Percentiles rank a stretch among this genome's conserved stretches.
Evolutionary conservation across 2,113 vertebrate species (phyloP).

Genomic region (Numida meleagris): DNA sequence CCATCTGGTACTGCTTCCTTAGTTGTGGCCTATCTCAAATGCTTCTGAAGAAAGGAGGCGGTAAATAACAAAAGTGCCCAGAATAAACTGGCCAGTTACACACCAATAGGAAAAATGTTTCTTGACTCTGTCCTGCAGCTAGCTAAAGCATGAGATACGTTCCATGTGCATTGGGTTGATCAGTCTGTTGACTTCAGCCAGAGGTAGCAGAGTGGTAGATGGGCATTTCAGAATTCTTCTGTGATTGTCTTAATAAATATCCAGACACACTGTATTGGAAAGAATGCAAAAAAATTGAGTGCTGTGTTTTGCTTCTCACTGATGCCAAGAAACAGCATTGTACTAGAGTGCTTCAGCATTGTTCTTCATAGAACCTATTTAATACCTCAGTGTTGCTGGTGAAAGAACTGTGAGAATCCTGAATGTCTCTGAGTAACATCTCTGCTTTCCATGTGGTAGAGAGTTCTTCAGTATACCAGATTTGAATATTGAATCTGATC

Average conservation of each 20-base stretch:
- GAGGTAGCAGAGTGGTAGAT: neutral
- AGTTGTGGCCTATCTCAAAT: neutral
- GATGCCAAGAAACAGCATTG: neutral
- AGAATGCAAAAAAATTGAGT: constrained; percentile 1
- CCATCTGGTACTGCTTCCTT: neutral
- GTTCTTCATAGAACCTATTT: neutral
- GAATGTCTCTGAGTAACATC: neutral
- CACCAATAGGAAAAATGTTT: neutral
- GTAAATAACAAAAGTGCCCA: neutral
- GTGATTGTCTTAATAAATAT: neutral
- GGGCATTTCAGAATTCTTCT: neutral
- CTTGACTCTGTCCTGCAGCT: neutral
- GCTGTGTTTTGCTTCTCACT: constrained; percentile 26
- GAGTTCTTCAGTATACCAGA: neutral
- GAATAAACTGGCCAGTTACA: neutral
- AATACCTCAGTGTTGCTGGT: neutral
- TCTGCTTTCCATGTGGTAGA: neutral
- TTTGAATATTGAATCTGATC: neutral
- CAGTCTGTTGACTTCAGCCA: neutral
- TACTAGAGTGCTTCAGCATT: neutral
- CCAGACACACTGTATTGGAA: constrained; percentile 20
- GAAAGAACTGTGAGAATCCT: neutral
- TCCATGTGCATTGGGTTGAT: neutral
- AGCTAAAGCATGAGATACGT: neutral
- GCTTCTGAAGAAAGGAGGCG: neutral